Percentiles rank a stretch among this genome's conserved stretches.
Conservation (phyloP, 2,888 invertebrate species). For the Orthosia gracilis region DNA sequence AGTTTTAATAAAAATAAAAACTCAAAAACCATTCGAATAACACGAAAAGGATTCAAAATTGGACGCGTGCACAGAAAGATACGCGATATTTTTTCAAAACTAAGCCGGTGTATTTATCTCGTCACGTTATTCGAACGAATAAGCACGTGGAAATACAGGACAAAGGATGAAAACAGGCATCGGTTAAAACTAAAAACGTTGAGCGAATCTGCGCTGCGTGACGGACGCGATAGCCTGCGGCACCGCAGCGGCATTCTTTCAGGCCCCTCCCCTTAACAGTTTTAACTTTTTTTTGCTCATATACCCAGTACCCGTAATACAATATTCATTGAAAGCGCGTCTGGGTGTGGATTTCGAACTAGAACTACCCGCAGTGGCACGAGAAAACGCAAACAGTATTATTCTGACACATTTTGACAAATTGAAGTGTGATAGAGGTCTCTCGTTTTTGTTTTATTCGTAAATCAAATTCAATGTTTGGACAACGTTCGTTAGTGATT, state of each 20-base stretch:
- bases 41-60: slow-evolving; percentile 43
- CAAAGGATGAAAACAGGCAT: slow-evolving; percentile 74
- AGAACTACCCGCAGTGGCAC: slow-evolving; percentile 65
- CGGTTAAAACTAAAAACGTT: slow-evolving; percentile 75
- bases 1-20: slow-evolving; percentile 21
- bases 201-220: slow-evolving; percentile 70
- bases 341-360: slow-evolving; percentile 73
- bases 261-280: slow-evolving; percentile 69
- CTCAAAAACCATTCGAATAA: slow-evolving; percentile 15
- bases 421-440: slow-evolving; percentile 83
- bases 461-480: slow-evolving; percentile 85
- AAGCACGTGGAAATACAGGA: slow-evolving; percentile 72
- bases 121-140: slow-evolving; percentile 75
- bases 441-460: slow-evolving; percentile 82
- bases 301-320: slow-evolving; percentile 75
- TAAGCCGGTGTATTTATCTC: slow-evolving; percentile 75
- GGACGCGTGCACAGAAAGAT: slow-evolving; percentile 59
- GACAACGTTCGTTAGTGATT: slow-evolving; percentile 87
- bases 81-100: slow-evolving; percentile 61
- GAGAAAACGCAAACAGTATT: slow-evolving; percentile 76
- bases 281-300: slow-evolving; percentile 72
- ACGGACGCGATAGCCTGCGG: slow-evolving; percentile 69
- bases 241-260: slow-evolving; percentile 63
- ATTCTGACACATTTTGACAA: slow-evolving; percentile 85
- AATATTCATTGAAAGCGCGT: slow-evolving; percentile 80